Conservation (phyloP, 2,797 vertebrate genomes). For the Gymnoscopelus braueri region DNA sequence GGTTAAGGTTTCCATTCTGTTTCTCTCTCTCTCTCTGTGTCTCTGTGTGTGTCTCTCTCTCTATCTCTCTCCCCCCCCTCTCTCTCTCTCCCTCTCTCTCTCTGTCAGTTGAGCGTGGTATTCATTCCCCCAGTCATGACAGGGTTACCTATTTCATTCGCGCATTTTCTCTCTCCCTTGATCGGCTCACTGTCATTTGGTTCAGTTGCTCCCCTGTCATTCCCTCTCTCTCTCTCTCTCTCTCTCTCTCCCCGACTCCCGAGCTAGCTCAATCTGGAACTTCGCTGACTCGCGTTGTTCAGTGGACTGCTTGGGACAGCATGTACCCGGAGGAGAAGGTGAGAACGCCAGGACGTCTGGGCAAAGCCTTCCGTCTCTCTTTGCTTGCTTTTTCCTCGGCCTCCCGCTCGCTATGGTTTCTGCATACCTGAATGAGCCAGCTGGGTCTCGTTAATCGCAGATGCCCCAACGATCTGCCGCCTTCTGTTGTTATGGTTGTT, state of each 20-base stretch:
- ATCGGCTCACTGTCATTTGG: conserved; percentile 22
- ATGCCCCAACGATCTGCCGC: background rate
- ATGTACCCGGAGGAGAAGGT: conserved; percentile 70
- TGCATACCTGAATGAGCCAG: conserved; percentile 2
- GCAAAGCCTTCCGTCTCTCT: too few species aligned
- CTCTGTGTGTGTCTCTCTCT: background rate
- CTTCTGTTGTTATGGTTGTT: too few species aligned
- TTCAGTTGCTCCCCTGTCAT: conserved; percentile 18
- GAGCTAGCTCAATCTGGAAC: conserved; percentile 7
- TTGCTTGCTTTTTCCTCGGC: background rate
- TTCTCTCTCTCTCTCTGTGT: background rate
- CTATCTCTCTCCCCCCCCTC: conserved; percentile 12
- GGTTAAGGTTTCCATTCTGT: background rate
- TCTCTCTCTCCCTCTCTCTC: conserved; percentile 13
- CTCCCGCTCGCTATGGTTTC: background rate
- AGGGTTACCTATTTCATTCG: background rate
- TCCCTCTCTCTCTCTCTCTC: background rate
- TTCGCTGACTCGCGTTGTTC: conserved; percentile 26
- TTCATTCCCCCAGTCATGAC: too few species aligned
- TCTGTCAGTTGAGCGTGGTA: conserved; percentile 6
- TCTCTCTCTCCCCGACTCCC: conserved; percentile 13
- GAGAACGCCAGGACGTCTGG: conserved; percentile 24
- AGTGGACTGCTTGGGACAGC: conserved; percentile 42
- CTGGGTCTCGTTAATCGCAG: background rate
- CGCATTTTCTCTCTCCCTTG: conserved; percentile 8